Conservation (phyloP, 2,113 vertebrate species). For the Butorides virescens region DNA sequence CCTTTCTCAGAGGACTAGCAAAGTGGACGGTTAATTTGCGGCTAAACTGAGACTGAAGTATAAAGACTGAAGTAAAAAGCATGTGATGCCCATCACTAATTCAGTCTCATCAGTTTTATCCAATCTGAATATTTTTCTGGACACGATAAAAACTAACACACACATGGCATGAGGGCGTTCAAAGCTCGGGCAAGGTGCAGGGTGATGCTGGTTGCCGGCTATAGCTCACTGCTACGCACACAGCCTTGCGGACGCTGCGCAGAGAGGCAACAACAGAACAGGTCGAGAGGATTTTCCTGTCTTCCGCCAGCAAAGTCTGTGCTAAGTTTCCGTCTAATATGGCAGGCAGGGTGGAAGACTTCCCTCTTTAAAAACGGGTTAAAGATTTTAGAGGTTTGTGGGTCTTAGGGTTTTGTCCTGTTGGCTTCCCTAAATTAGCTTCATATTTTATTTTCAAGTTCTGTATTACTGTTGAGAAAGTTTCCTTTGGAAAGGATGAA, state of each 20-base stretch:
- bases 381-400: neutral
- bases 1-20: neutral
- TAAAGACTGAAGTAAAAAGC: neutral
- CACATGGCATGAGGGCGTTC: neutral
- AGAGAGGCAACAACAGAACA: neutral
- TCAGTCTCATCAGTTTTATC: neutral
- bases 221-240: rapidly evolving
- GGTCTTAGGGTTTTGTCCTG: neutral
- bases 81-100: neutral
- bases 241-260: neutral
- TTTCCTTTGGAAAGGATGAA: neutral
- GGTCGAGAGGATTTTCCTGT: neutral
- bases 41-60: neutral
- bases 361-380: neutral
- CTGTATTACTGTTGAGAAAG: neutral
- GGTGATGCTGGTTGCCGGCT: neutral
- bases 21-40: neutral
- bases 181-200: neutral
- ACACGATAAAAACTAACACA: neutral
- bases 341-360: neutral
- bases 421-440: neutral
- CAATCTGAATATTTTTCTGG: neutral
- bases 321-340: neutral
- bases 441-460: neutral
- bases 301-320: neutral